These are phyloP conservation scores for Catamblyrhynchus diadema DNA, from an alignment of 2,797 vertebrate species.

Conservation along the genomic window DNA sequence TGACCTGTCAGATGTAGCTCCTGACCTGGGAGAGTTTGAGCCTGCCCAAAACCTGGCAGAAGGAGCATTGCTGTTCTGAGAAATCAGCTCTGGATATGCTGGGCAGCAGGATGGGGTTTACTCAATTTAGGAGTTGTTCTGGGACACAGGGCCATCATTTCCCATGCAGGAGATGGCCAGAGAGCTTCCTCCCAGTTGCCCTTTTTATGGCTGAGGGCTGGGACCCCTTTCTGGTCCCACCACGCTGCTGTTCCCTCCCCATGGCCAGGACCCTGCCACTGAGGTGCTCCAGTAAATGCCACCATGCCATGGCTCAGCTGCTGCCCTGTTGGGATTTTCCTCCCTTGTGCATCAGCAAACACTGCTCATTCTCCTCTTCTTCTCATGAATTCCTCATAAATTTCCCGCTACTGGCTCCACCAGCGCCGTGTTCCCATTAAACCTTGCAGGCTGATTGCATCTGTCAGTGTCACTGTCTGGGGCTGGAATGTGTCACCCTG, in stretches of 20 bases:
- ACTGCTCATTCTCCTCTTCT: not conserved
- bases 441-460: slow-evolving; percentile 28
- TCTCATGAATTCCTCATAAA: not conserved
- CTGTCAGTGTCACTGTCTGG: slow-evolving; percentile 54
- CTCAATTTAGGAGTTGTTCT: accelerated
- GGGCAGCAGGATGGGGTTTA: not conserved
- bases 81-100: not conserved
- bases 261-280: not conserved
- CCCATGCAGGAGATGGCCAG: not conserved
- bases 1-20: not conserved
- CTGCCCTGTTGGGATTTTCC: not conserved
- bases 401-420: not conserved
- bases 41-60: not conserved
- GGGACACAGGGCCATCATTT: not conserved
- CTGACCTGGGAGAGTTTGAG: not conserved
- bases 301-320: not conserved
- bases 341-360: not conserved
- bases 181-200: accelerated
- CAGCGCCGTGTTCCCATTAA: slow-evolving; percentile 9
- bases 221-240: not conserved
- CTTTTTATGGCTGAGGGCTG: not conserved
- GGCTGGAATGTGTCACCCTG: slow-evolving; percentile 61
- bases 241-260: accelerated
- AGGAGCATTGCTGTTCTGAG: not conserved
- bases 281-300: not conserved